Evolutionary conservation across 92 coral and sea anemone genomes (phyloP), one percentile per base, ranked within the genome.

Genomic region (Heliopora coerulea): DNA sequence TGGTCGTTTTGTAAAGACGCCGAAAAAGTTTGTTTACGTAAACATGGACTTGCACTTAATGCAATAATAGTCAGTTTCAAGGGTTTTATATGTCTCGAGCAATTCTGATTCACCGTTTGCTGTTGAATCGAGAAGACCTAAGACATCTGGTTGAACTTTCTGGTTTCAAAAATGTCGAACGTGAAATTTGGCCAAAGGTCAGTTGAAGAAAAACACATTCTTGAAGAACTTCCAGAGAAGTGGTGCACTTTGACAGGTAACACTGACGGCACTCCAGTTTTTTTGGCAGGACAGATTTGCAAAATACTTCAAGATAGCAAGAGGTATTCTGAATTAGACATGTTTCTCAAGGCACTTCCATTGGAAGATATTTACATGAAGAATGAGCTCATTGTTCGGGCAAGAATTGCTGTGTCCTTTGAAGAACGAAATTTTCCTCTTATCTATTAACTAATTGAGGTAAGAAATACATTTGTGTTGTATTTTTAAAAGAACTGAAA

Each of bases 371-470:
- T 48, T 25, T 82, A 65, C 21, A 35, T 34, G 30, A 41, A 40
- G 31, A 69, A 78, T 25, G 82, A 82, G 59, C 60, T 59, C 27
- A 48, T 67, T 59, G 59, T 81, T 42, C 80, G 85, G 26, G 68
- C 65, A 19, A 81, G 42, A 63, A 73, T 81, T 23, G 15, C 21
- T 14, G 19, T 73, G 21, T 80, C 85, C 15, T 74, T 69, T 54
- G 54, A 61, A 49, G 40, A n/a, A 49, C 54, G 73, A 46, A 54
- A 81, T 61, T 81, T 41, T 57, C 8, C 48, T 23, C 82, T 82
- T 59, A 78, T 67, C 65, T 81, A 81, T 49, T 31, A 59, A 15
- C 54, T 81, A 26, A 81, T 81, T 24, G 24, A 81, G 80, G 85
- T 81, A 54, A 28, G 80, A 1, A 21, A 1, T 42, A 7, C 32